Percentiles rank a stretch among this genome's conserved stretches.
Conservation (phyloP, 2,113 vertebrate species). For the Chiloscyllium plagiosum region DNA sequence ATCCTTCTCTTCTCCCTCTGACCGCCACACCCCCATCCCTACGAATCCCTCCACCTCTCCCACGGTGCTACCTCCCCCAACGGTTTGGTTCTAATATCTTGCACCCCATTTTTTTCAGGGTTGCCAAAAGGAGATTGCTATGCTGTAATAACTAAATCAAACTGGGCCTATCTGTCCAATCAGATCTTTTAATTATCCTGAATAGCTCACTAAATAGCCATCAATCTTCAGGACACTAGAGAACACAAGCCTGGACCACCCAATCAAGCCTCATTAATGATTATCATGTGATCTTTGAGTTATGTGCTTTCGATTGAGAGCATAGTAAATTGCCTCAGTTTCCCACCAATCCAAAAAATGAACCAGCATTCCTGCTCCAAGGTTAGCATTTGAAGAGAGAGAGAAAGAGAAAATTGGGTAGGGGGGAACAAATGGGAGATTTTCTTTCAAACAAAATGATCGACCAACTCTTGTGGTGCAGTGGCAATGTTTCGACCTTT, state of each 20-base stretch:
- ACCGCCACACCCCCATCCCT: no score
- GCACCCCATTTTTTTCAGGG: background rate
- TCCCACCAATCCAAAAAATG: background rate
- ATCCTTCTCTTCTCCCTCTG: no score
- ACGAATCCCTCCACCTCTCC: no score
- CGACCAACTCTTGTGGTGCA: background rate
- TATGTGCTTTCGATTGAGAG: background rate
- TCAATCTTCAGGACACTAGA: background rate
- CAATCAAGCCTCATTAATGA: no score
- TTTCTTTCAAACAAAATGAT: background rate
- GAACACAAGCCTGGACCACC: background rate
- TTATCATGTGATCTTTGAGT: background rate
- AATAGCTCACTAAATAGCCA: background rate
- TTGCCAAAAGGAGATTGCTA: no score
- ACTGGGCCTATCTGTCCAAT: background rate
- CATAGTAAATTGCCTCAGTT: background rate
- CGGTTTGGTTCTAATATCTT: background rate
- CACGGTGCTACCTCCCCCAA: background rate
- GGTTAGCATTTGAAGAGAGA: background rate
- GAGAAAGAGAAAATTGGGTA: background rate
- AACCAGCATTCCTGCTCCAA: background rate
- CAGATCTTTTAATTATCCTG: background rate
- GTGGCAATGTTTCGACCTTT: no score
- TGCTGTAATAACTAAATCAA: no score
- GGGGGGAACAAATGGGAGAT: background rate